Evolutionary conservation across 2,797 vertebrate species (phyloP).

Genomic region (Toxotes lorentzi): DNA sequence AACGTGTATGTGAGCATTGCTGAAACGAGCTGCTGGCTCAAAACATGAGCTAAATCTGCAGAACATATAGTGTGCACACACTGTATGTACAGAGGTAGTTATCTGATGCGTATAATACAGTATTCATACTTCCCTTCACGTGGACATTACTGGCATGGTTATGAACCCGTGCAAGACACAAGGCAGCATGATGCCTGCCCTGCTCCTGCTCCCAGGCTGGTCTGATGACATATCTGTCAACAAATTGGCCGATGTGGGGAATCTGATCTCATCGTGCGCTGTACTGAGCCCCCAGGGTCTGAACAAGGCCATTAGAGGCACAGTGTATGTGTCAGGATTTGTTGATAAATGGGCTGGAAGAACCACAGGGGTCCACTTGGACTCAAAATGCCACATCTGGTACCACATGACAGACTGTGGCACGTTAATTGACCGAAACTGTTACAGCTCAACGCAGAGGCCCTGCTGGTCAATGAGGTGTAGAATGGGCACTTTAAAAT

Average conservation of each 20-base stretch:
- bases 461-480: constrained; percentile 9
- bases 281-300: constrained; percentile 42
- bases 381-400: constrained; percentile 58
- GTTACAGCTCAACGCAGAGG: constrained; percentile 9
- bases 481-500: not conserved
- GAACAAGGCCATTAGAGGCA: constrained; percentile 38
- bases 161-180: constrained; percentile 10
- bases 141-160: constrained; percentile 22
- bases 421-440: constrained; percentile 28
- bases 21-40: constrained; percentile 9
- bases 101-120: not conserved
- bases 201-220: constrained; percentile 33
- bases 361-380: constrained; percentile 47
- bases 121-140: not conserved
- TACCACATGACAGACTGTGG: constrained; percentile 28
- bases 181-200: not conserved
- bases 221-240: constrained; percentile 62
- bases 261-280: constrained; percentile 60
- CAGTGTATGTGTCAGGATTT: constrained; percentile 51
- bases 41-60: not conserved
- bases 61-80: constrained; percentile 4
- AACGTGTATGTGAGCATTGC: constrained; percentile 1
- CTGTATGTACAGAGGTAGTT: not conserved
- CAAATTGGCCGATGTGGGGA: constrained; percentile 38
- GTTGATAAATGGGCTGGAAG: constrained; percentile 60